Conservation (phyloP, 2,113 vertebrate species). For the Perca flavescens region DNA sequence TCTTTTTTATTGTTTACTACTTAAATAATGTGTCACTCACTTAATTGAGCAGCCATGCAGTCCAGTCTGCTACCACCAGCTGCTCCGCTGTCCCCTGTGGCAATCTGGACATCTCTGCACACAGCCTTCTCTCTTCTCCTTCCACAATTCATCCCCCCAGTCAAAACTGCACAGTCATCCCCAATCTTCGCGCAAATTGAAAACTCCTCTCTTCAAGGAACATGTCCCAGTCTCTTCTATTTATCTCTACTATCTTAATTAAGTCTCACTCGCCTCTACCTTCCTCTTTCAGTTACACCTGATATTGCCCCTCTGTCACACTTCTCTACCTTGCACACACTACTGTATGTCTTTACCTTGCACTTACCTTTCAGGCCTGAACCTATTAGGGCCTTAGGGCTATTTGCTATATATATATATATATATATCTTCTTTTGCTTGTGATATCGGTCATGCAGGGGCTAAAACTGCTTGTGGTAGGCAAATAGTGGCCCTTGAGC, state of each 20-base stretch:
- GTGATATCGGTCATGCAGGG: slow-evolving; percentile 3
- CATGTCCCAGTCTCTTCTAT: slow-evolving; percentile 1
- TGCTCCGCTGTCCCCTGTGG: slow-evolving; percentile 6
- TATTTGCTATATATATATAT: slow-evolving; percentile 5
- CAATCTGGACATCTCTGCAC: slow-evolving; percentile 31
- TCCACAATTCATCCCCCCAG: slow-evolving; percentile 7
- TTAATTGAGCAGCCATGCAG: neutral
- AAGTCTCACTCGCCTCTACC: slow-evolving; percentile 18
- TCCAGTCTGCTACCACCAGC: neutral
- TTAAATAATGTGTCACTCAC: neutral
- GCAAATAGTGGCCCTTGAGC: no score
- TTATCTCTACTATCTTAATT: slow-evolving; percentile 65
- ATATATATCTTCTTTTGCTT: neutral
- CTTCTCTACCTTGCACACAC: slow-evolving; percentile 9
- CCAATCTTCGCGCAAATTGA: slow-evolving; percentile 39
- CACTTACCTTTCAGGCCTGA: slow-evolving; percentile 10
- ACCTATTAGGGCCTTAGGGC: neutral
- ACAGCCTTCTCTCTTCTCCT: neutral
- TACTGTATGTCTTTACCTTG: slow-evolving; percentile 5
- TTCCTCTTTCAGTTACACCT: slow-evolving; percentile 29
- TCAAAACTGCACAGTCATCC: slow-evolving; percentile 44
- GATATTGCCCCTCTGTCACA: slow-evolving; percentile 19
- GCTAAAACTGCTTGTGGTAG: neutral
- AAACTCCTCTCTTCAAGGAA: slow-evolving; percentile 44
- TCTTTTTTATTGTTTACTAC: neutral